These are phyloP conservation scores for Harpalus rufipes DNA, from an alignment of 2,888 invertebrate species.

Conservation along the genomic window DNA sequence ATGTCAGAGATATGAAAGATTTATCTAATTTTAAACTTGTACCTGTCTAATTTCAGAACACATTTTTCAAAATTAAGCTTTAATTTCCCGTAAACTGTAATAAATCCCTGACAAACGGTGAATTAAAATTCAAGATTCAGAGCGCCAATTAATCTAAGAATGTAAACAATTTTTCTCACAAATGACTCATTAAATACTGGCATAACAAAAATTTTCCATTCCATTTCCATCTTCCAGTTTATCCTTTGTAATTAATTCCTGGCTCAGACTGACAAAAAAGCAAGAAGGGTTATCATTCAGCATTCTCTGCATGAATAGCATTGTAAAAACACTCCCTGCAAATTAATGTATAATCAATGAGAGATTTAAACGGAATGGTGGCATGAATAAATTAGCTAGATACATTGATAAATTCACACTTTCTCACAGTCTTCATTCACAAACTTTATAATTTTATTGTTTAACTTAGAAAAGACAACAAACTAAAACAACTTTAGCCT, in stretches of 20 bases:
- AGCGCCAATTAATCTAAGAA: conserved; percentile 35
- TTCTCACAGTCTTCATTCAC: too few species aligned
- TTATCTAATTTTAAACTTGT: not conserved
- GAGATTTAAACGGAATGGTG: not conserved
- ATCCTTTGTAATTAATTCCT: conserved; percentile 29
- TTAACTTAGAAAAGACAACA: too few species aligned
- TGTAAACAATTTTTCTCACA: conserved; percentile 50
- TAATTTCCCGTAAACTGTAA: conserved; percentile 3
- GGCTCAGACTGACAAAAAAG: conserved; percentile 12
- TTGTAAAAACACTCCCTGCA: not conserved
- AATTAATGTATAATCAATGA: not conserved
- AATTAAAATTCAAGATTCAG: conserved; percentile 30
- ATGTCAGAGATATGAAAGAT: not conserved
- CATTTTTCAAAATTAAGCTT: conserved; percentile 4
- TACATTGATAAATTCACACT: not conserved
- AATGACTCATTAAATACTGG: conserved; percentile 46
- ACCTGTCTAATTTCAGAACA: not conserved
- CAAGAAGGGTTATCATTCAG: not conserved
- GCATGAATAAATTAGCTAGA: not conserved
- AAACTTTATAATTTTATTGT: too few species aligned
- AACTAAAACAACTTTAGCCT: too few species aligned
- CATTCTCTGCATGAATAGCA: not conserved
- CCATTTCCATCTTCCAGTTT: conserved; percentile 33
- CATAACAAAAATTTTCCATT: conserved; percentile 51
- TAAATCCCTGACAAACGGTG: not conserved